A percentile compares a stretch with the other conserved stretches of the same genome.
phyloP scores from a whole-genome alignment of 2,888 invertebrate species.

The Drosophila cyrtoloma region DNA sequence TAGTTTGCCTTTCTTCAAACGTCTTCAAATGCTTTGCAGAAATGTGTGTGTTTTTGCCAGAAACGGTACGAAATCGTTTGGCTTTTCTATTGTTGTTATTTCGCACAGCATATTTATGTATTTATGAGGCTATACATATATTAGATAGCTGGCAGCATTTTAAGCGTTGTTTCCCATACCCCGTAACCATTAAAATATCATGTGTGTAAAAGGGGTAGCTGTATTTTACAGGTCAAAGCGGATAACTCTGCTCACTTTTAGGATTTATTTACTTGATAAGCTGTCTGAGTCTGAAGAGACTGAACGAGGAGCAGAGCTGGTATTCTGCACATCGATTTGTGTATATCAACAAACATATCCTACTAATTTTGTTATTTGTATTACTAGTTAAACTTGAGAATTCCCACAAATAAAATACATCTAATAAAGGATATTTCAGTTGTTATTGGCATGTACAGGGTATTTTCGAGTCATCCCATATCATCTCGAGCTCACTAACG shows the following conservation, averaged over 20 bases:
- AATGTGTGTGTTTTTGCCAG: conserved; percentile 25
- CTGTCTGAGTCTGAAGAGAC: not conserved
- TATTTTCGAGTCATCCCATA: not conserved
- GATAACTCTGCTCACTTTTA: not conserved
- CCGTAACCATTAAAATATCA: not conserved
- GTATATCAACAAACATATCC: not conserved
- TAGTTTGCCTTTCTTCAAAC: conserved; percentile 56
- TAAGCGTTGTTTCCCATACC: conserved; percentile 21
- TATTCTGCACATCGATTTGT: not conserved
- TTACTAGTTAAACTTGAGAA: not conserved
- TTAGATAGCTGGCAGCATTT: conserved; percentile 22
- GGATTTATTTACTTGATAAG: not conserved
- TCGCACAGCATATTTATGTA: conserved; percentile 68
- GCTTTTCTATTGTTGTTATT: conserved; percentile 45
- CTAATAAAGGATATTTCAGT: not conserved
- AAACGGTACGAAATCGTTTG: conserved; percentile 31
- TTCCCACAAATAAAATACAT: not conserved
- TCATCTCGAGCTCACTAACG: not conserved
- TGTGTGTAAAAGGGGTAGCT: not conserved
- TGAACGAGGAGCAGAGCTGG: not conserved
- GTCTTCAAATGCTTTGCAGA: conserved; percentile 39
- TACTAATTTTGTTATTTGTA: not conserved
- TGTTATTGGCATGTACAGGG: not conserved
- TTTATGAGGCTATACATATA: conserved; percentile 60
- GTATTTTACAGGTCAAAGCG: not conserved